Evolutionary conservation across 1,140 invertebrate genomes (phyloP), one percentile per base, ranked within the genome.

Genomic region (Procambarus clarkii): DNA sequence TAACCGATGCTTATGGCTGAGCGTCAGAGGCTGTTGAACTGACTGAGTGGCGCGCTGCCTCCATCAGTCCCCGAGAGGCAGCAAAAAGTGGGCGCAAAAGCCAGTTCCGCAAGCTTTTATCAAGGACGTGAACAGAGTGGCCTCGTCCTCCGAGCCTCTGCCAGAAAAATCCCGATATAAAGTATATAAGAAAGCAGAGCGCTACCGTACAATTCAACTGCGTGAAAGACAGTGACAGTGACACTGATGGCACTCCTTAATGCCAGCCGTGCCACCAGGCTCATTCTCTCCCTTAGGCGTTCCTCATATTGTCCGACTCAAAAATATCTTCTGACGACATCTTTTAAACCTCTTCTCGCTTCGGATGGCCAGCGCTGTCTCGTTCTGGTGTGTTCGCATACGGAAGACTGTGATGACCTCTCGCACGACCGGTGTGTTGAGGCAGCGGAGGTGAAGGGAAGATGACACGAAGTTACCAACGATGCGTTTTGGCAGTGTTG

Each of bases 201-300:
- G 34, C 54, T 64, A 21, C 13, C 45, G 58, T 64, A 64, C n/a
- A 69, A 21, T 48, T 45, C 11, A 69, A 54, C 69, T 45, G 34
- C n/a, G 81, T 83, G 81, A n/a, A 44, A n/a, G 13, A 24, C 34
- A 69, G 81, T 83, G 81, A 45, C 81, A 44, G 11, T 83, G 21
- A 82, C 80, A 46, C 80, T 60, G 21, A n/a, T 82, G 24, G 80
- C 24, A 60, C 34, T 34, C 24, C 80, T 82, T 82, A 9, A 58
- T 21, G 69, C 69, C 69, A 74, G 18, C 69, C 24, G 8, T 4
- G 34, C 4, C n/a, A 74, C 69, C 4, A 7, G 24, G 69, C 69
- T 74, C 34, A 34, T 24, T 34, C 0, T 34, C 21, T 18, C 21
- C 64, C 64, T 34, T 34, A 21, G 7, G 7, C 8, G n/a, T 5